phyloP scores from a whole-genome alignment of 2,113 vertebrate genomes.

The Atherinomorus stipes region DNA sequence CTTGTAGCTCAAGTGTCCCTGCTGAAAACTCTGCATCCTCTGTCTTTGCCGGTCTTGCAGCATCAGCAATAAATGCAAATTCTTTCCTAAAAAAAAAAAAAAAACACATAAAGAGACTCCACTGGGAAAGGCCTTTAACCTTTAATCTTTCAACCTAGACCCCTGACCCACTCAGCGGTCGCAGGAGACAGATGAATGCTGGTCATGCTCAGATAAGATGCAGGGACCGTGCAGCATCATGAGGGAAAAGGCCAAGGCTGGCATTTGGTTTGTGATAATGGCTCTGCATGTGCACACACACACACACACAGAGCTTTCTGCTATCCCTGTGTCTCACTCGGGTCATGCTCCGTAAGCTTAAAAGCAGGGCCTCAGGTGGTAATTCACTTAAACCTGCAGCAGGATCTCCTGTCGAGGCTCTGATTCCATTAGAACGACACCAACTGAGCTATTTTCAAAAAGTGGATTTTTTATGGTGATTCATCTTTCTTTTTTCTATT shows the following conservation, averaged over 20 bases:
- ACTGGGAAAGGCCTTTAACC: conserved; percentile 23
- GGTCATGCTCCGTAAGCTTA: conserved; percentile 66
- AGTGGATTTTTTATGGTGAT: conserved; percentile 1
- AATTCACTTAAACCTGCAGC: conserved; percentile 73
- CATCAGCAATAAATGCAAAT: conserved; percentile 1
- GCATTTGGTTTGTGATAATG: conserved; percentile 41
- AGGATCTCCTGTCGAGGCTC: conserved; percentile 26
- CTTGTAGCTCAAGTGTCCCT: too few relatives aligned
- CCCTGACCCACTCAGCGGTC: conserved; percentile 16
- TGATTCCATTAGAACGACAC: conserved; percentile 55
- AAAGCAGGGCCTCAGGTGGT: conserved; percentile 73
- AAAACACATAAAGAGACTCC: not conserved
- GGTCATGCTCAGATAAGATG: conserved; percentile 42
- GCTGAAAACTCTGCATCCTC: not conserved
- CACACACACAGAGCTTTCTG: conserved; percentile 4
- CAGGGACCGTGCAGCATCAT: conserved; percentile 10
- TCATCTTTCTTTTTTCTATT: not conserved
- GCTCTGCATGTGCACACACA: not conserved
- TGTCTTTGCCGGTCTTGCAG: not conserved
- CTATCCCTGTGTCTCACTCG: not conserved
- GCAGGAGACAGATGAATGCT: conserved; percentile 50
- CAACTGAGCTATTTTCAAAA: conserved; percentile 25
- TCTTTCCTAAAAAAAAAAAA: not conserved
- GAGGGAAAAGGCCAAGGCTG: conserved; percentile 21
- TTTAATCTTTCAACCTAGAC: conserved; percentile 29